Evolutionary conservation across 92 coral and sea anemone species (phyloP).

Genomic region (Palythoa grandis): DNA sequence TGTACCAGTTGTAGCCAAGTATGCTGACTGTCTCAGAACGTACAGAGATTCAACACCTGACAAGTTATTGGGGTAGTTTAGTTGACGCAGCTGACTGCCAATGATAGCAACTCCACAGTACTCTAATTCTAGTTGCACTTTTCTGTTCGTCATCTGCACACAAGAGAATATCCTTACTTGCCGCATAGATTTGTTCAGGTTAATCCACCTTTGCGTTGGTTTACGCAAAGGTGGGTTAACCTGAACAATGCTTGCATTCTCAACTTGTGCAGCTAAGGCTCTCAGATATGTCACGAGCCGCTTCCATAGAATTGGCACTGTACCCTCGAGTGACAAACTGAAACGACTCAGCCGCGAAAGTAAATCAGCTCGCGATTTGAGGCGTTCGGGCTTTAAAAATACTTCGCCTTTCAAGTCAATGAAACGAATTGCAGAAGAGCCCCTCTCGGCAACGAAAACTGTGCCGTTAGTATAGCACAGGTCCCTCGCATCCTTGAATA

Average conservation of each 20-base stretch:
- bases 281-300: constrained; percentile 21
- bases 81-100: constrained; percentile 13
- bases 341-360: constrained; percentile 46
- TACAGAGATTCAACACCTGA: constrained; percentile 42
- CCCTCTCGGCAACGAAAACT: constrained; percentile 56
- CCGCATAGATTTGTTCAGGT: constrained; percentile 53
- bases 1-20: constrained; percentile 57
- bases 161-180: constrained; percentile 52
- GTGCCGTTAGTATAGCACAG: constrained; percentile 42
- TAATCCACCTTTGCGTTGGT: too few species aligned
- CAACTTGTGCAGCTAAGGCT: constrained; percentile 40
- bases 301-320: constrained; percentile 51
- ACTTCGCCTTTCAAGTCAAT: constrained; percentile 52
- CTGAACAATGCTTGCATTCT: constrained; percentile 40
- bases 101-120: constrained; percentile 2
- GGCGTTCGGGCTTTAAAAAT: constrained; percentile 30
- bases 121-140: constrained; percentile 24
- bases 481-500: constrained; percentile 59
- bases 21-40: constrained; percentile 27
- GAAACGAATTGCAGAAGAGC: constrained; percentile 49
- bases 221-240: constrained; percentile 22
- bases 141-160: constrained; percentile 49
- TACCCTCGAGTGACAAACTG: constrained; percentile 42
- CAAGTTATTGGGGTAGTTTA: constrained; percentile 36
- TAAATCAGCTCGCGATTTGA: constrained; percentile 53